Percentiles rank a stretch among this genome's conserved stretches.
Conservation (phyloP, 2,888 invertebrate genomes). For the Patella caerulea region DNA sequence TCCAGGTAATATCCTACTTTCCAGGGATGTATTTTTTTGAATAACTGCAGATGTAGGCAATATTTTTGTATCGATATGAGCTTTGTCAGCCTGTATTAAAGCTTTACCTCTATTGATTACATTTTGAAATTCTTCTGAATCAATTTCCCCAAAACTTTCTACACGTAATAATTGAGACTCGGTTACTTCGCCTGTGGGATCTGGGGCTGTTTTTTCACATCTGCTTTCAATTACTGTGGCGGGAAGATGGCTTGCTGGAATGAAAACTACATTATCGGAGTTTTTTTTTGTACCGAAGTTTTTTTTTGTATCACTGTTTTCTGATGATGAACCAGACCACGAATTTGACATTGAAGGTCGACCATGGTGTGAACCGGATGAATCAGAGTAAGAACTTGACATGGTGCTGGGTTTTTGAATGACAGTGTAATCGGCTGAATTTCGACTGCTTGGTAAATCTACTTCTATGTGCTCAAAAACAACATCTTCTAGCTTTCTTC, state of each 20-base stretch:
- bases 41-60: neutral
- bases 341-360: neutral
- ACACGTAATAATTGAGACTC: slow-evolving; percentile 40
- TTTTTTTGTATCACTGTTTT: too few species aligned
- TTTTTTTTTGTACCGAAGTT: neutral
- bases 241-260: slow-evolving; percentile 3
- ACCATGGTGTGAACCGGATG: neutral
- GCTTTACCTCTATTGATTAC: slow-evolving; percentile 56
- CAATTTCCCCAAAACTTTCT: slow-evolving; percentile 28
- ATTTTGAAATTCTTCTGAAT: slow-evolving; percentile 53
- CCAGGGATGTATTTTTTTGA: neutral
- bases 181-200: slow-evolving; percentile 35
- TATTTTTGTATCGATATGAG: neutral
- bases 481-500: neutral
- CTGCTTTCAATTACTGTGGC: slow-evolving; percentile 9
- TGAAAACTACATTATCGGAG: neutral
- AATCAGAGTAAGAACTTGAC: neutral
- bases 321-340: neutral
- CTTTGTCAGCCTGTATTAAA: slow-evolving; percentile 21
- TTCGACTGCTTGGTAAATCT: too few species aligned
- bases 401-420: neutral
- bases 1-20: slow-evolving; percentile 3
- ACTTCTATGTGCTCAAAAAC: neutral
- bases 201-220: slow-evolving; percentile 21
- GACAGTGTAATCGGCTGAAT: too few species aligned